Evolutionary conservation across 2,113 vertebrate genomes (phyloP).

Genomic region (Electrona antarctica): DNA sequence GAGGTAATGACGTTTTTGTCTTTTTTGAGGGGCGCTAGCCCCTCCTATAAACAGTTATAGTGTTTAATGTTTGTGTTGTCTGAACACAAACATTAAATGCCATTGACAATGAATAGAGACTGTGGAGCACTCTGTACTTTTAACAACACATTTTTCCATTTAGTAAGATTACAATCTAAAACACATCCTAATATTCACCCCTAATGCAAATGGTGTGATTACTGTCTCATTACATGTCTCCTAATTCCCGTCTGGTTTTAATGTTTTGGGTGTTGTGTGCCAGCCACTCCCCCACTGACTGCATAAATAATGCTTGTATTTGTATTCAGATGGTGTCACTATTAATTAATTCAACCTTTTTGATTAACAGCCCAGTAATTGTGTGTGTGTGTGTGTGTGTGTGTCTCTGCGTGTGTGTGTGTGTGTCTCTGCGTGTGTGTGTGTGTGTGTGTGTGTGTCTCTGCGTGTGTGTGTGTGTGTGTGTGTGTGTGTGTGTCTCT

Average conservation of each 20-base stretch:
- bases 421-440: background rate
- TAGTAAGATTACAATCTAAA: slow-evolving; percentile 30
- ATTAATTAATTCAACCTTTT: slow-evolving; percentile 27
- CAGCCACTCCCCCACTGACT: slow-evolving; percentile 7
- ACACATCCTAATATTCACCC: slow-evolving; percentile 22
- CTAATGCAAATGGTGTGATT: slow-evolving; percentile 25
- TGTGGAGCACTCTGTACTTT: background rate
- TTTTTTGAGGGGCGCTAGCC: background rate
- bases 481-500: too few relatives aligned
- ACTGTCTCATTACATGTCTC: slow-evolving; percentile 5
- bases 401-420: slow-evolving; percentile 61
- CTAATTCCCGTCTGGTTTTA: slow-evolving; percentile 11
- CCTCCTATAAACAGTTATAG: too few relatives aligned
- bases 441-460: too few relatives aligned
- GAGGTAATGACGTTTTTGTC: slow-evolving; percentile 80
- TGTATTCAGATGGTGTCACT: slow-evolving; percentile 42
- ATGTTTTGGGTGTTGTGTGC: slow-evolving; percentile 45
- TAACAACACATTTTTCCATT: slow-evolving; percentile 42
- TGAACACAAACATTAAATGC: too few relatives aligned
- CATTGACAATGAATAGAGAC: too few relatives aligned
- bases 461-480: too few relatives aligned
- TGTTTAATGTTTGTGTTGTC: too few relatives aligned
- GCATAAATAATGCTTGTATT: slow-evolving; percentile 43
- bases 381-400: slow-evolving; percentile 62
- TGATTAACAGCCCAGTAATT: slow-evolving; percentile 71